Evolutionary conservation across 2,113 vertebrate species (phyloP).

Genomic region (Aspidoscelis tigris): DNA sequence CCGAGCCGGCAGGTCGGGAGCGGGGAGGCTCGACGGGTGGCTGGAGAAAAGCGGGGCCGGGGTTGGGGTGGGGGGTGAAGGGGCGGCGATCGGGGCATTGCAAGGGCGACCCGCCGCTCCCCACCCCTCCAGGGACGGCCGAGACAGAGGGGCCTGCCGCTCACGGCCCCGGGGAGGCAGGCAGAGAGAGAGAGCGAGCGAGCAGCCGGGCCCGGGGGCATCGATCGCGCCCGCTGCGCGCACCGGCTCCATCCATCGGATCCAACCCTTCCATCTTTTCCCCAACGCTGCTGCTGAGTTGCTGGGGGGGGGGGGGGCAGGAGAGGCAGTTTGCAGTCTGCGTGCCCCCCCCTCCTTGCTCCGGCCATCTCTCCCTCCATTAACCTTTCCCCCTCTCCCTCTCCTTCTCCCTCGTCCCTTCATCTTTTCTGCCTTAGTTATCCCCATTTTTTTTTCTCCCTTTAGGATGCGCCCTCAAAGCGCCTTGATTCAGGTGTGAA

Average conservation of each 20-base stretch:
- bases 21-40: neutral
- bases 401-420: neutral
- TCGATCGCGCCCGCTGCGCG: neutral
- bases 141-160: neutral
- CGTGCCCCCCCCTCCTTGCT: no score
- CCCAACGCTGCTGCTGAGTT: no score
- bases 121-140: neutral
- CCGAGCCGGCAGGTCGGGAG: slow-evolving; percentile 15
- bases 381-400: neutral
- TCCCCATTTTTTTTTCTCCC: neutral
- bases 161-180: neutral
- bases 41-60: neutral
- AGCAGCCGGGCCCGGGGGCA: neutral
- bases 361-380: neutral
- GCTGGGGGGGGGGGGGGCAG: no score
- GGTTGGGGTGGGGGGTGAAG: neutral
- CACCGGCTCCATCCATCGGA: neutral
- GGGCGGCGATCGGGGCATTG: no score
- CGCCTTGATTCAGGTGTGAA: no score
- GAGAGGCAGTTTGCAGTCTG: no score
- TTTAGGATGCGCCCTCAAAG: no score
- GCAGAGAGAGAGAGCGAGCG: neutral
- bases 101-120: neutral
- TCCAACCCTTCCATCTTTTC: no score
- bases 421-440: neutral